Percentiles rank a stretch among this genome's conserved stretches.
Conservation (phyloP, 2,113 vertebrate species). For the Enhydra lutris region DNA sequence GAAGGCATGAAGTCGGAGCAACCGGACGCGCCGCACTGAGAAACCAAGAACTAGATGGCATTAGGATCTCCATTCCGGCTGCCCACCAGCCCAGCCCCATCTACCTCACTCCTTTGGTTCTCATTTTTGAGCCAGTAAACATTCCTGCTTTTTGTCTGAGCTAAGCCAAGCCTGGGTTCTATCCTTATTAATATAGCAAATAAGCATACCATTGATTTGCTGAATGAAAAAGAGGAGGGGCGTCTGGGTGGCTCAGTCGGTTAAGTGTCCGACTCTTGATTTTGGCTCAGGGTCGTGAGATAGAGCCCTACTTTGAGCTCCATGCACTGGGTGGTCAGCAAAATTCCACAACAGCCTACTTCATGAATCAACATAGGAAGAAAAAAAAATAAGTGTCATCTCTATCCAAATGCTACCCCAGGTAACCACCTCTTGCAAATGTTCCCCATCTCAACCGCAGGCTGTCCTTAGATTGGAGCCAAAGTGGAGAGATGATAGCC, state of each 20-base stretch:
- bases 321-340: neutral
- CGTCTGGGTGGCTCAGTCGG: neutral
- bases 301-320: neutral
- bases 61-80: neutral
- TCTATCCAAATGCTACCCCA: neutral
- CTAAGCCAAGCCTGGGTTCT: neutral
- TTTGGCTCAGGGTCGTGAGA: neutral
- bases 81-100: neutral
- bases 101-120: neutral
- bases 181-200: neutral
- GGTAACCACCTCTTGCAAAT: neutral
- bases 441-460: too few species aligned
- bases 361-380: neutral
- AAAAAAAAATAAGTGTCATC: neutral
- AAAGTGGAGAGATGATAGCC: neutral
- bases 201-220: neutral
- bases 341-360: neutral
- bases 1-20: neutral
- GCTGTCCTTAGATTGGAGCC: neutral
- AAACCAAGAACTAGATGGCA: neutral
- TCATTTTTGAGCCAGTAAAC: neutral
- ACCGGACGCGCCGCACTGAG: rapidly evolving
- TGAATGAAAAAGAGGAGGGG: neutral
- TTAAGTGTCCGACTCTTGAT: neutral
- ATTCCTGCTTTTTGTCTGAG: neutral